phyloP scores from a whole-genome alignment of 2,888 invertebrate species.

The Epistrophe grossulariae region DNA sequence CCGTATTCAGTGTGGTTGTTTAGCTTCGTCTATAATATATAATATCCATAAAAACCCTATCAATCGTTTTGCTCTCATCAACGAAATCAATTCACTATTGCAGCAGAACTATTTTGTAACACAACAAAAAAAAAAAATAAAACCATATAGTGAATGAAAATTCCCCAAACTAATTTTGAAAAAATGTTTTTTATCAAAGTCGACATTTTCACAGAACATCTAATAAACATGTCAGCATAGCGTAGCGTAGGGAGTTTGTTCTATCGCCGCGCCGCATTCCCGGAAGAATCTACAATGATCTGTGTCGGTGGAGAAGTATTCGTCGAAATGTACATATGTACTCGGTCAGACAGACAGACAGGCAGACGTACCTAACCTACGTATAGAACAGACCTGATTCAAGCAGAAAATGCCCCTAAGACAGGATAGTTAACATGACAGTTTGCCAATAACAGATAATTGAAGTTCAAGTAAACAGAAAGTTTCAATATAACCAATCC shows the following conservation, averaged over 20 bases:
- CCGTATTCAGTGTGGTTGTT: conserved; percentile 15
- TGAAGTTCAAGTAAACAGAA: conserved; percentile 76
- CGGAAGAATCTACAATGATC: conserved; percentile 34
- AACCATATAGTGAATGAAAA: conserved; percentile 18
- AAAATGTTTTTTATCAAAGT: conserved; percentile 62
- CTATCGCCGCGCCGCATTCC: conserved; percentile 7
- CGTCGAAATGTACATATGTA: not conserved
- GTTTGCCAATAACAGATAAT: conserved; percentile 77
- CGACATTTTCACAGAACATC: conserved; percentile 57
- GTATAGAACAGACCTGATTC: conserved; percentile 29
- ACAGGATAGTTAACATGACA: conserved; percentile 76
- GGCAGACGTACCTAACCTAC: conserved; percentile 23
- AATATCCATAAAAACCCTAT: conserved; percentile 15
- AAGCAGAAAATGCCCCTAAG: conserved; percentile 67
- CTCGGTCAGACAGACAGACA: conserved; percentile 52
- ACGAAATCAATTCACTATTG: conserved; percentile 31
- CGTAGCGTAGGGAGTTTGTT: not conserved
- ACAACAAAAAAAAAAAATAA: conserved; percentile 5
- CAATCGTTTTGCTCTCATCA: conserved; percentile 46
- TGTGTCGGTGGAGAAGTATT: conserved; percentile 6
- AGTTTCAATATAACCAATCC: conserved; percentile 72
- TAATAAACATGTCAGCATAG: conserved; percentile 57
- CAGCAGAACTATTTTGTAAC: conserved; percentile 14
- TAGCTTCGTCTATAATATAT: not conserved
- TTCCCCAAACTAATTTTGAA: conserved; percentile 53